phyloP scores from a whole-genome alignment of 1,140 invertebrate genomes.

The Eurosta solidaginis region DNA sequence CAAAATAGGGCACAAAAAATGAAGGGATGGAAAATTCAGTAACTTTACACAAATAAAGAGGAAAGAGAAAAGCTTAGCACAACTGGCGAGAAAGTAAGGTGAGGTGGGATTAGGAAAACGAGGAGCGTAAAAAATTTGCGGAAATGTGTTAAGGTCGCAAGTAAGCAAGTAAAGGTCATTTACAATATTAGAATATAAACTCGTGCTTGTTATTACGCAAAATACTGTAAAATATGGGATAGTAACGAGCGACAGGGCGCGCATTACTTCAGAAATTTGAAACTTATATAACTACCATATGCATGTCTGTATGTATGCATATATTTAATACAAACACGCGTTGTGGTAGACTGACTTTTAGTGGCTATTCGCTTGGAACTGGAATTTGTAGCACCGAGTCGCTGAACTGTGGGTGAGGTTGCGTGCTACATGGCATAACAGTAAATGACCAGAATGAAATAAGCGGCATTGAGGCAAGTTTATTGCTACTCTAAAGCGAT shows the following conservation, averaged over 20 bases:
- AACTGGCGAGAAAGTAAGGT: too few relatives aligned
- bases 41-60: too few relatives aligned
- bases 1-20: too few relatives aligned
- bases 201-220: too few relatives aligned
- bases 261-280: too few relatives aligned
- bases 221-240: not conserved
- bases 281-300: too few relatives aligned
- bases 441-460: conserved; percentile 15
- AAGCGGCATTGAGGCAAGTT: not conserved
- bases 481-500: too few relatives aligned
- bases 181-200: not conserved
- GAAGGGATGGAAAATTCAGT: too few relatives aligned
- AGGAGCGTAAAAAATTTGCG: not conserved
- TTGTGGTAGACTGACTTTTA: not conserved
- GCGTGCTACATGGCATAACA: conserved; percentile 1
- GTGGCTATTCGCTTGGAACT: conserved; percentile 19
- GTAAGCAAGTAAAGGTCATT: not conserved
- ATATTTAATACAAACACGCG: too few relatives aligned
- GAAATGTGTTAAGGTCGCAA: not conserved
- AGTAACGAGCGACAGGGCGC: not conserved
- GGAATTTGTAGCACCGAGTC: not conserved
- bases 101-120: too few relatives aligned
- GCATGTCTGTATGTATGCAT: too few relatives aligned
- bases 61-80: too few relatives aligned
- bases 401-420: conserved; percentile 11